Evolutionary conservation across 2,113 vertebrate species (phyloP), one percentile per base, ranked within the genome.

Genomic region (Cheilinus undulatus): DNA sequence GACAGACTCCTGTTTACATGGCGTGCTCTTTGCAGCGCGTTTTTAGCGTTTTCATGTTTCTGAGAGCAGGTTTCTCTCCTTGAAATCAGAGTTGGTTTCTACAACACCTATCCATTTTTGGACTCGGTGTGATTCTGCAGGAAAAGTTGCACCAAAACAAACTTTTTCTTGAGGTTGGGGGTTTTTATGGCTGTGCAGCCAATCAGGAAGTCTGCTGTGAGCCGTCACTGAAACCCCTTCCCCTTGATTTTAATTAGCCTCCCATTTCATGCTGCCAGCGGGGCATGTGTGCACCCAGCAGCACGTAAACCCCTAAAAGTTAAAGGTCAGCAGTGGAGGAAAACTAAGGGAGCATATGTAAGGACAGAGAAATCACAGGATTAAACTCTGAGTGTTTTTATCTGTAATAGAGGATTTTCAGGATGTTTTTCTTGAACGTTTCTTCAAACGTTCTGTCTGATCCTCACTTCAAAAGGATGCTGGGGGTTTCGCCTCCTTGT

Each of bases 201-300:
- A 50, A 68, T 56, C 66, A 75, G 74, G 74, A 78, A 72, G 69
- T 70, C 42, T 32, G 23, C 19, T 46, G n/a, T n/a, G n/a, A n/a
- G 23, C 59, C 9, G 43, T 20, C 60, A 64, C 22, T 72, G 61
- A 63, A 75, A 76, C 76, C 24, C 30, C 42, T 32, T 71, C 38
- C n/a, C 69, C 70, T 60, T 45, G 67, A 79, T 86, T 87, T 79
- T 87, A 87, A 87, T 87, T 79, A 82, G 80, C 68, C 38, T 49
- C 68, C 56, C 69, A 50, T 68, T 83, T 73, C 73, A 68, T 69
- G 80, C 54, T 69, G 66, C 76, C 84, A 78, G 78, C 43, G 0
- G 87, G 84, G 79, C 79, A 10, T 70, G 45, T 69, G 72, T 43
- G 74, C 59, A 48, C 57, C 26, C 73, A 51, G 82, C 72, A 59